Evolutionary conservation across 2,113 vertebrate species (phyloP), one percentile per base, ranked within the genome.

Genomic region (Semnornis frantzii): DNA sequence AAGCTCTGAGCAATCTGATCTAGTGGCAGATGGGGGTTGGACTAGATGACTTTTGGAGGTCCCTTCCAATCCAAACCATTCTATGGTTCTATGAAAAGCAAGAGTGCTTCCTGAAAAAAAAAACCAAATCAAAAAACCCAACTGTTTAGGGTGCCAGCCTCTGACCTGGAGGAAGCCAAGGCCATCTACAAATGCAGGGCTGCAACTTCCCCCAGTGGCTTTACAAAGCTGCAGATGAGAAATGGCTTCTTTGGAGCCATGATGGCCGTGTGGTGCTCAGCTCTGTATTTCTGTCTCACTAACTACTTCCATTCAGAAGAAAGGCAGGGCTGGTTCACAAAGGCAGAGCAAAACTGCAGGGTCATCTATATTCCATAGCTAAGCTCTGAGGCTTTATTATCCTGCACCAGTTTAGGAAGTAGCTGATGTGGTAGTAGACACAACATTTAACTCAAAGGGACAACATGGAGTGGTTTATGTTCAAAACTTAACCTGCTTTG

Each of bases 291-390:
- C 87, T 78, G 77, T 80, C 66, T 94, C 87, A 86, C 82, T 95
- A 59, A 71, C 65, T 95, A 93, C 93, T 91, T 89, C 68, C 87
- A 91, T 74, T 72, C 82, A 85, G 82, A 82, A 94, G 75, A 91
- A 87, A 94, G 71, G 37, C 83, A 87, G 82, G 42, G 24, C 65
- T 88, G 48, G 78, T 83, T 87, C 52, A 93, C 68, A 89, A 85
- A 80, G 39, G 59, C 73, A 65, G 28, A 71, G 66, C 34, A 80
- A 76, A 87, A 50, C 64, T 64, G 75, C 39, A 17, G 12, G 37
- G 37, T 10, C 76, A 70, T 90, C 92, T 72, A 65, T 68, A 84
- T 74, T 39, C 60, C 52, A 81, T 2, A 80, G 74, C 68, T 77
- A 87, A 93, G 62, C 80, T 96, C 80, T 59, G 46, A 73, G 80